phyloP scores from a whole-genome alignment of 1,140 invertebrate species.

The Bombus waltoni region DNA sequence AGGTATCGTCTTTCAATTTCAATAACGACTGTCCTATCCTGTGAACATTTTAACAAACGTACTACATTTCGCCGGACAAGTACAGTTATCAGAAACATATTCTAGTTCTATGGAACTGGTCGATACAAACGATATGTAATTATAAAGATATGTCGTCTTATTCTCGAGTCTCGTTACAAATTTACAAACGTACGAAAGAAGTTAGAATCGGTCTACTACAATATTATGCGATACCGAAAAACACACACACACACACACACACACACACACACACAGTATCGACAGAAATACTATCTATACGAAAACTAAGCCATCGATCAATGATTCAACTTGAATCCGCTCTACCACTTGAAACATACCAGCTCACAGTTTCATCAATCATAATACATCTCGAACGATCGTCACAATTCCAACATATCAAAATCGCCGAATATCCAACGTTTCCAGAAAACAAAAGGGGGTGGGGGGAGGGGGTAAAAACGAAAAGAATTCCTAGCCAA shows the following conservation, averaged over 20 bases:
- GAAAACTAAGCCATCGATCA: not conserved
- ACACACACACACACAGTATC: not conserved
- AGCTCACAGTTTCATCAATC: not conserved
- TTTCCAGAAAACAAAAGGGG: not conserved
- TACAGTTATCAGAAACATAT: no score
- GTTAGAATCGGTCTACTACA: not conserved
- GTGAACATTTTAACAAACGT: not conserved
- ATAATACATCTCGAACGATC: not conserved
- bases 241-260: no score
- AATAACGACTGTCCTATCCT: not conserved
- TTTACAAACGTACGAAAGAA: not conserved
- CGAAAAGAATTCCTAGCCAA: not conserved
- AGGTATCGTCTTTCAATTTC: conserved; percentile 17
- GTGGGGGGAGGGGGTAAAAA: no score
- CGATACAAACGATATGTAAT: no score
- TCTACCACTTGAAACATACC: not conserved
- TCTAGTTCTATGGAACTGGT: no score
- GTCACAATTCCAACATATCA: not conserved
- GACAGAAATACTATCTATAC: not conserved
- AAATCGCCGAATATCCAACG: not conserved
- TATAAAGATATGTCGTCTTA: no score
- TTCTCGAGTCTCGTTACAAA: not conserved
- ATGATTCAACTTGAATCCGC: not conserved
- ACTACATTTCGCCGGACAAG: no score
- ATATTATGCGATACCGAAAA: not conserved